Evolutionary conservation across 2,113 vertebrate species (phyloP).

Genomic region (Gorsachius goisagi): DNA sequence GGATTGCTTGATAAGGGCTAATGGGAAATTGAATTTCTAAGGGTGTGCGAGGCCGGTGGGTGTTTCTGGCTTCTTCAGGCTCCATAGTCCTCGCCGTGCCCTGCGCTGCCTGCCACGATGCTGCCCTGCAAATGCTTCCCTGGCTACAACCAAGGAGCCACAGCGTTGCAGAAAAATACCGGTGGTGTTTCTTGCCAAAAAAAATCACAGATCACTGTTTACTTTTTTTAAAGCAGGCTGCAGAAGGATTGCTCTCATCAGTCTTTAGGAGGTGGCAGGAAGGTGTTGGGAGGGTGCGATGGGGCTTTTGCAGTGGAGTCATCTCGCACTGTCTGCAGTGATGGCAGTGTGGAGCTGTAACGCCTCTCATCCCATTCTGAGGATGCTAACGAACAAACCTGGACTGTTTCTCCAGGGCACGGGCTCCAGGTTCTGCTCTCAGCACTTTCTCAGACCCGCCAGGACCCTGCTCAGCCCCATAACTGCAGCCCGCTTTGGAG

Average conservation of each 20-base stretch:
- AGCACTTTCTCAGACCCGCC: not conserved
- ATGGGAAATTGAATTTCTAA: not conserved
- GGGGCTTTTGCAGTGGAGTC: not conserved
- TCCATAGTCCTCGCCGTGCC: not conserved
- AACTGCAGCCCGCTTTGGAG: not conserved
- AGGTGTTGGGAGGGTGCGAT: not conserved
- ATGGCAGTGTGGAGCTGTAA: not conserved
- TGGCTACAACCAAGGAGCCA: too few species aligned
- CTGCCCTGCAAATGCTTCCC: not conserved
- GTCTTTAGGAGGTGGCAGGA: not conserved
- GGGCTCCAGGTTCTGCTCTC: not conserved
- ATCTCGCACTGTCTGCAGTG: too few species aligned
- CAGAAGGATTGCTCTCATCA: too few species aligned
- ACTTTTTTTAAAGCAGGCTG: not conserved
- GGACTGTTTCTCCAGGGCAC: not conserved
- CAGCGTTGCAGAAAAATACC: not conserved
- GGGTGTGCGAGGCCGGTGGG: not conserved
- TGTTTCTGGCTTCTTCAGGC: not conserved
- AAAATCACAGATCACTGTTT: not conserved
- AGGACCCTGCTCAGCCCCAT: not conserved
- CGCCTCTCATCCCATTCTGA: fast-evolving
- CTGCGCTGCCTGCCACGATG: not conserved
- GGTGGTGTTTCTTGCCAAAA: not conserved
- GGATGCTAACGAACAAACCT: fast-evolving
- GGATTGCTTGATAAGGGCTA: not conserved